Evolutionary conservation across 2,888 invertebrate genomes (phyloP), one percentile per base, ranked within the genome.

Genomic region (Temnothorax unifasciatus): DNA sequence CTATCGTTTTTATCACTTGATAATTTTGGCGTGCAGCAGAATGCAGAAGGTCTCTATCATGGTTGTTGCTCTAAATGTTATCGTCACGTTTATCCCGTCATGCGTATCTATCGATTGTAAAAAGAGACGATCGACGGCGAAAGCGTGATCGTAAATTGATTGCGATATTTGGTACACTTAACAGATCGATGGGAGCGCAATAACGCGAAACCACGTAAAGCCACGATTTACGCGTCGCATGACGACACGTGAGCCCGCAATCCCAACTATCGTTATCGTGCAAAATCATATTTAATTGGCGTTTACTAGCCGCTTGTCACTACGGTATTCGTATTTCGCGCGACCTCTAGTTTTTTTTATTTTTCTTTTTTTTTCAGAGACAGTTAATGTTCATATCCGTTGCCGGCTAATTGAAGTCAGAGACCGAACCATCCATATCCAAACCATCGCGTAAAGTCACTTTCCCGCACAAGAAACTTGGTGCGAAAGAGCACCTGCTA

Each of bases 391-490:
- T 64, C 74, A 59, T 83, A 84, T 87, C 85, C 83, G 69, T 61
- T 66, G 82, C 25, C 25, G 38, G 66, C 6, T 74, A 66, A 87
- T 84, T 77, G 61, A 50, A 87, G 84, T 83, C 86, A 89, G 82
- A 86, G 85, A 74, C 83, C 15, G 3, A 52, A 21, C 6, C 6
- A 6, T 18, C 50, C 18, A 6, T 71, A 38, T 29, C 25, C 61
- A 76, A 86, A 34, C 68, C 77, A 5, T 13, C 59, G 66, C 64
- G 79, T 66, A 68, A 74, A 44, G 18, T 34, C 50, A 74, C 64
- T 85, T 75, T 85, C 66, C 38, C 79, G 76, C 64, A 25, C 38
- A 11, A 59, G 50, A 9, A 38, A 34, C 13, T 47, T 5, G 66
- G 38, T 18, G 25, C 18, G 41, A 57, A 25, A 29, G 38, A 76